Evolutionary conservation across 2,113 vertebrate genomes (phyloP), one percentile per base, ranked within the genome.

Genomic region (Chiloscyllium plagiosum): DNA sequence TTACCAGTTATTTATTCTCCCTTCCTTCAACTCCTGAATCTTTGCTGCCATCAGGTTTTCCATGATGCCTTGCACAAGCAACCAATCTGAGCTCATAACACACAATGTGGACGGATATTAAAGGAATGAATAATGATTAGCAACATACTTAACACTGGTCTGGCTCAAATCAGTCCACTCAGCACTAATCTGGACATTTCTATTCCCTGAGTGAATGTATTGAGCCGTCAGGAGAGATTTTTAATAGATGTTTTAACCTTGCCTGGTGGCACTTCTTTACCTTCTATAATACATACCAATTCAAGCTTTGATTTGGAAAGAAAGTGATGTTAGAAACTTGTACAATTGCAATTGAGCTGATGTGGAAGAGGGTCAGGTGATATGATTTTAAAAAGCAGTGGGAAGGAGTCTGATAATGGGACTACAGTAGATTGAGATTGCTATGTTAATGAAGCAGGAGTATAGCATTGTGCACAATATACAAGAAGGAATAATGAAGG

Each of bases 231-330:
- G 89, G 15, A n/a, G n/a, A 66, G 61, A 66, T 66, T 20, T 20
- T 66, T 92, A 37, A 37, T 24, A 93, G 37, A 93, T 37, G n/a
- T 20, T 93, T 93, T 20, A 37, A 66, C 5, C 61, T 92, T 33
- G 15, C 89, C 66, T 61, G 2, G 89, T 66, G 56, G 89, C 89
- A 66, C 61, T 93, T 66, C 33, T 37, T 17, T 37, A 33, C n/a
- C n/a, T 66, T 93, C 89, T 66, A 68, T 93, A 93, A 68, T 93
- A 93, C 56, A 93, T 93, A 93, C 33, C 89, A 66, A 93, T 61
- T 68, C 61, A 33, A 37, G 33, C 33, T 93, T 19, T 68, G 61
- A 37, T 66, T 66, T 68, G 89, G 80, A 93, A 66, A 33, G 56
- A 66, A 66, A 37, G 33, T 93, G 89, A 93, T 20, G 61, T 93